These are phyloP conservation scores for Sardinella longiceps DNA, from an alignment of 2,797 vertebrate genomes.

Conservation along the genomic window DNA sequence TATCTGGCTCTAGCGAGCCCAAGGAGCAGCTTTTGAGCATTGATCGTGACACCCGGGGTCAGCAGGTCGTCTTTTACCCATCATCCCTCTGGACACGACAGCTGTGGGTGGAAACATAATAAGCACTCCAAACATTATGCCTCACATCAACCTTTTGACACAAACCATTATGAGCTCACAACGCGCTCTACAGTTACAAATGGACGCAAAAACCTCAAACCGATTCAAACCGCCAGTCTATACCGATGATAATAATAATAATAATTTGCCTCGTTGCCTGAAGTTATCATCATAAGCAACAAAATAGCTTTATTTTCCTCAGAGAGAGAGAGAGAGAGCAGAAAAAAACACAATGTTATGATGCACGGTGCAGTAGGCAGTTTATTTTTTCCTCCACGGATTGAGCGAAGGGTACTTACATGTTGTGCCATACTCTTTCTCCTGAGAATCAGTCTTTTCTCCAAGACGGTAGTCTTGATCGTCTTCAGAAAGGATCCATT, in stretches of 20 bases:
- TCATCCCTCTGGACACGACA: background rate
- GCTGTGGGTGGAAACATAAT: conserved; percentile 23
- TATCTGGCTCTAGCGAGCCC: background rate
- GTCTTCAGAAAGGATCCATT: conserved; percentile 56
- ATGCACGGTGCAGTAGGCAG: background rate
- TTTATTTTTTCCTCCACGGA: conserved; percentile 36
- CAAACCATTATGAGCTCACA: conserved; percentile 5
- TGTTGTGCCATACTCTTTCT: background rate
- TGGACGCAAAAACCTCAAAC: background rate
- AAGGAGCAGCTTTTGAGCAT: conserved; percentile 7
- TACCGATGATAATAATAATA: background rate
- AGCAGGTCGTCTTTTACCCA: conserved; percentile 2
- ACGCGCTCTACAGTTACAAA: conserved; percentile 21
- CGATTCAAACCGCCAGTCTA: background rate
- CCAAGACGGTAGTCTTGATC: conserved; percentile 53
- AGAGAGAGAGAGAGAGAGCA: background rate
- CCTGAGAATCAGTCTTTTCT: conserved; percentile 38
- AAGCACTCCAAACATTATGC: conserved; percentile 20
- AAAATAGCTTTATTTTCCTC: background rate
- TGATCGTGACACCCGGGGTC: background rate
- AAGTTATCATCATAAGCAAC: background rate
- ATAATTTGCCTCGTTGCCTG: background rate
- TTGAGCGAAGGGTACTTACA: conserved; percentile 5
- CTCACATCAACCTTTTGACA: conserved; percentile 18
- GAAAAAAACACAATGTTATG: background rate